A percentile compares a stretch with the other conserved stretches of the same genome.
These are phyloP conservation scores for Drosophila micromelanica DNA, from an alignment of 1,140 invertebrate genomes.

Conservation along the genomic window DNA sequence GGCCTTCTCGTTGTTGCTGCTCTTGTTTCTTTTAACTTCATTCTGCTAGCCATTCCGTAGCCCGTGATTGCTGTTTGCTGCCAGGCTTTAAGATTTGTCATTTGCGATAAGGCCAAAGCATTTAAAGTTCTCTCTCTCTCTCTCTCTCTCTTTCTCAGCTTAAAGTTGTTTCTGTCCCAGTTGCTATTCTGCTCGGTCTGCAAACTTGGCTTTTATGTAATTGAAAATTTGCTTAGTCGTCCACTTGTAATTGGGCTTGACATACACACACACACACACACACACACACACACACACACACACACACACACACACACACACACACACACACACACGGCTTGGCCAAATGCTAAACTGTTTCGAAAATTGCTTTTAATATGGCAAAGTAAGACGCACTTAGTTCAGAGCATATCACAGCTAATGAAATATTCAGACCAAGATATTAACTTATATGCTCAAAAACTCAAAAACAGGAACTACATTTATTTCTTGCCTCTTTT, in stretches of 20 bases:
- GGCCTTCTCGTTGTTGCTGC: neutral
- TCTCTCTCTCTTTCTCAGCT: too few relatives aligned
- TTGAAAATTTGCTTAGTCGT: slow-evolving; percentile 40
- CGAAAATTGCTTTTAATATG: slow-evolving; percentile 12
- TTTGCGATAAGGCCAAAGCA: slow-evolving; percentile 58
- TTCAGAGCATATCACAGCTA: neutral
- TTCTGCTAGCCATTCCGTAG: slow-evolving; percentile 34
- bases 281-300: slow-evolving; percentile 6
- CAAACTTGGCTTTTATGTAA: slow-evolving; percentile 22
- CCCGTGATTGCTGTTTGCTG: slow-evolving; percentile 45
- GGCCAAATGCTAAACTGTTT: slow-evolving; percentile 2
- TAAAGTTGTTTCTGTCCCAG: slow-evolving; percentile 19
- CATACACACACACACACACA: slow-evolving; percentile 8
- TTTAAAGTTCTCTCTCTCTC: slow-evolving; percentile 29
- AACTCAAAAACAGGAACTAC: too few relatives aligned
- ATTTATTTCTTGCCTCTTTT: too few relatives aligned
- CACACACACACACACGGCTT: too few relatives aligned
- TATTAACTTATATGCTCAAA: too few relatives aligned
- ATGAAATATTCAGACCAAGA: neutral
- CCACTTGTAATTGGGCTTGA: slow-evolving; percentile 26
- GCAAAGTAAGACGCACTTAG: neutral
- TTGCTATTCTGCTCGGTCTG: neutral
- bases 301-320: too few relatives aligned
- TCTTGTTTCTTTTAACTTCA: neutral
- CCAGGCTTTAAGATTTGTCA: slow-evolving; percentile 67